These are phyloP conservation scores for Athetis lepigone DNA, from an alignment of 2,888 invertebrate genomes.

Conservation along the genomic window DNA sequence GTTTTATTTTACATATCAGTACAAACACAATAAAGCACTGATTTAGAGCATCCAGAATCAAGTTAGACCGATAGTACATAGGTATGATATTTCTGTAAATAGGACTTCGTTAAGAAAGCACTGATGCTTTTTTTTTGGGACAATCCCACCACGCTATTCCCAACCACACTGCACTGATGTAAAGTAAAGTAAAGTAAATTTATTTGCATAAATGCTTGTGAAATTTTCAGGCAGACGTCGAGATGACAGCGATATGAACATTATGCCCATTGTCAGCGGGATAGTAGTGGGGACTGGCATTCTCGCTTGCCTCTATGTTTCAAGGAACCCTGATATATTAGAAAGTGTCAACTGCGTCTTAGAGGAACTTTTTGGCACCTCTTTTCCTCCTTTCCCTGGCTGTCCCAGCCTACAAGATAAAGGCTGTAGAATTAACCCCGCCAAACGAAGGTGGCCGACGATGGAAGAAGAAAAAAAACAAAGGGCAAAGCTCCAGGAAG, in stretches of 20 bases:
- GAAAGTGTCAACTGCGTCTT: background rate
- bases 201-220: slow-evolving; percentile 25
- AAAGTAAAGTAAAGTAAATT: no score
- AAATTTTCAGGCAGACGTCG: slow-evolving; percentile 34
- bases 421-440: background rate
- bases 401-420: background rate
- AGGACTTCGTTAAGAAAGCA: background rate
- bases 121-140: no score
- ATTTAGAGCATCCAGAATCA: background rate
- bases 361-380: background rate
- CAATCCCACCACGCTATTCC: no score
- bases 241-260: background rate
- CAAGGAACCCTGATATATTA: background rate
- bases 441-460: slow-evolving; percentile 36
- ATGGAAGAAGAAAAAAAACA: slow-evolving; percentile 20
- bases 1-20: no score
- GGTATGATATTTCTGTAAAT: background rate
- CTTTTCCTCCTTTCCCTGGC: no score
- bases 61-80: background rate
- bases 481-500: background rate
- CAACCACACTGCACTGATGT: no score
- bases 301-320: slow-evolving; percentile 41
- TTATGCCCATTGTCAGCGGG: slow-evolving; percentile 44
- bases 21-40: no score
- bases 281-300: slow-evolving; percentile 42